These are phyloP conservation scores for Cheilinus undulatus DNA, from an alignment of 2,113 vertebrate genomes.

Conservation along the genomic window DNA sequence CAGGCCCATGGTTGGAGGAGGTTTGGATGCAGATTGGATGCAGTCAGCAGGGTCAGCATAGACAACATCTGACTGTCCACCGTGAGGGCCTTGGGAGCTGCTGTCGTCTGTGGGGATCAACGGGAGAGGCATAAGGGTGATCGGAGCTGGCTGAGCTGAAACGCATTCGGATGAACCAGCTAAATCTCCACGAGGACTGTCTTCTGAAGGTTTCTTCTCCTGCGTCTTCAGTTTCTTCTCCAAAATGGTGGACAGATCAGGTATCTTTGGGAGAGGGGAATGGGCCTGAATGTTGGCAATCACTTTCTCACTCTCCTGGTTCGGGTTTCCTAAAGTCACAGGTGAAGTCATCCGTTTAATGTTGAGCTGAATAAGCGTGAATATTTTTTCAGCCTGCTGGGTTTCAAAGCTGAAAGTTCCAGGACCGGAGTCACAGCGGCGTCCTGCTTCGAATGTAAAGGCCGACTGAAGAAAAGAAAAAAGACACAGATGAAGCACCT, in stretches of 20 bases:
- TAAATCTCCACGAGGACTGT: neutral
- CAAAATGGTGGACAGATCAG: slow-evolving; percentile 13
- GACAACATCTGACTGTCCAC: slow-evolving; percentile 75
- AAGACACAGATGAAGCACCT: neutral
- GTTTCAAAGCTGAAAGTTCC: slow-evolving; percentile 95
- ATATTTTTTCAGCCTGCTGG: slow-evolving; percentile 89
- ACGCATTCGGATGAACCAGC: slow-evolving; percentile 33
- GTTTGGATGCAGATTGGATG: slow-evolving; percentile 32
- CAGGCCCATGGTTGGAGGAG: neutral
- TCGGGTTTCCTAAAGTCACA: slow-evolving; percentile 9
- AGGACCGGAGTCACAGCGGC: slow-evolving; percentile 91
- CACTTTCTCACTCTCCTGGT: slow-evolving; percentile 51
- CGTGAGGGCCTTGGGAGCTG: neutral
- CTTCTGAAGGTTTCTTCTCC: slow-evolving; percentile 11
- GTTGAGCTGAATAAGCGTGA: slow-evolving; percentile 88
- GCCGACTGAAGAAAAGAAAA: slow-evolving; percentile 80
- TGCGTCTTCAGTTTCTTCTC: slow-evolving; percentile 55
- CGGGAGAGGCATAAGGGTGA: slow-evolving; percentile 76
- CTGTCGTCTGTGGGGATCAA: slow-evolving; percentile 36
- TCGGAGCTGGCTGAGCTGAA: slow-evolving; percentile 85
- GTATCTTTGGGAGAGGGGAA: slow-evolving; percentile 80
- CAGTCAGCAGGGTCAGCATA: slow-evolving; percentile 88
- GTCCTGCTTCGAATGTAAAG: slow-evolving; percentile 94
- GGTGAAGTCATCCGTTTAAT: slow-evolving; percentile 87
- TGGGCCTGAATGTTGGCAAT: slow-evolving; percentile 41